These are phyloP conservation scores for Lamprotornis superbus DNA, from an alignment of 2,113 vertebrate genomes.

Conservation along the genomic window DNA sequence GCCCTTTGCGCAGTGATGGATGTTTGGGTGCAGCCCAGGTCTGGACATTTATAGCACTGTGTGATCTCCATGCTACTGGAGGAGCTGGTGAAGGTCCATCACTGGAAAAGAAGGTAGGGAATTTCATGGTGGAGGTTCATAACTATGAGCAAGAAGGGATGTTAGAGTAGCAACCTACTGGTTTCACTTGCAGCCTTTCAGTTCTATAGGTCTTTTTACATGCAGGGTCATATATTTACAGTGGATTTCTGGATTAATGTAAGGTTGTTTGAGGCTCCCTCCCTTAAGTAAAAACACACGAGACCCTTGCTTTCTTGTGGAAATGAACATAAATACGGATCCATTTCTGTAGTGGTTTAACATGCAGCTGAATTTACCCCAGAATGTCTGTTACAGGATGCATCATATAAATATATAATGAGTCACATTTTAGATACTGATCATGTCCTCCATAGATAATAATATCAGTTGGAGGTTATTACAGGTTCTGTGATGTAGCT, in stretches of 20 bases:
- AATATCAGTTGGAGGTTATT: slow-evolving; percentile 44
- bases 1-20: accelerated
- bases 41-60: not conserved
- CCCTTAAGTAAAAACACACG: slow-evolving; percentile 25
- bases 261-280: not conserved
- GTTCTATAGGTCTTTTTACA: not conserved
- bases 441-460: slow-evolving; percentile 27
- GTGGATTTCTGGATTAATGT: slow-evolving; percentile 39
- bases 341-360: slow-evolving; percentile 2
- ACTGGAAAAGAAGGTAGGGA: not conserved
- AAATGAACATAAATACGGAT: slow-evolving; percentile 26
- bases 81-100: not conserved
- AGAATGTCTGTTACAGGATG: slow-evolving; percentile 5
- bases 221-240: not conserved
- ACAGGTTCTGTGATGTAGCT: slow-evolving; percentile 50
- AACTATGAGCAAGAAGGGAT: not conserved
- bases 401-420: slow-evolving; percentile 22
- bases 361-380: not conserved
- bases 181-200: not conserved
- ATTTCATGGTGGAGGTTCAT: not conserved
- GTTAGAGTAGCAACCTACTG: not conserved
- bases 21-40: not conserved
- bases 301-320: slow-evolving; percentile 5
- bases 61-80: not conserved
- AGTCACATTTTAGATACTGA: slow-evolving; percentile 22